Percentiles rank a stretch among this genome's conserved stretches.
Conservation (phyloP, 2,797 vertebrate genomes). For the Cossypha heuglini region DNA sequence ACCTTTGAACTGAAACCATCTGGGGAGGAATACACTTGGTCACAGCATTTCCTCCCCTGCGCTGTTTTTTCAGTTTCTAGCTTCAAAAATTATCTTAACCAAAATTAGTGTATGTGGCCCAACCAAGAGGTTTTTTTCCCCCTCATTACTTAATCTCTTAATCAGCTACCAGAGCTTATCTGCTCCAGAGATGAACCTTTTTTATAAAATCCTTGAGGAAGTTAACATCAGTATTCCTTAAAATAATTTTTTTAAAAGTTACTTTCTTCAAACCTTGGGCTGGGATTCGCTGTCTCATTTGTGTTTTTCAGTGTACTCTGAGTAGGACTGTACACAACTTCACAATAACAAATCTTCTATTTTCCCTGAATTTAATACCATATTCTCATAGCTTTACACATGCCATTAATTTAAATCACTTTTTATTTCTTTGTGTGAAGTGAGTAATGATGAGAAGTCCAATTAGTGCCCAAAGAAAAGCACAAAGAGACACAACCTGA, state of each 20-base stretch:
- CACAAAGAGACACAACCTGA: background rate
- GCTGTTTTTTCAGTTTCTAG: accelerated
- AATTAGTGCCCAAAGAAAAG: background rate
- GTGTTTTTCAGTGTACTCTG: background rate
- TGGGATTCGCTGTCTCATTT: background rate
- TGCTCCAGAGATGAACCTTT: background rate
- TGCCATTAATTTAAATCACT: constrained; percentile 15
- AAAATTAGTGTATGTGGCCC: background rate
- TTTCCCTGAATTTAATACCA: background rate
- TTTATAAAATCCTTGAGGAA: background rate
- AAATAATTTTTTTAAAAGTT: background rate
- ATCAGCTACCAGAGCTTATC: background rate
- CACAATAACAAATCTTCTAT: background rate
- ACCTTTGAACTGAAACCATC: background rate
- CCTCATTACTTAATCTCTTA: background rate
- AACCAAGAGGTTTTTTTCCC: background rate
- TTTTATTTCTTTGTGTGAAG: background rate
- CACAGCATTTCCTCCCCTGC: background rate
- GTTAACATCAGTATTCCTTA: background rate
- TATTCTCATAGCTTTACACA: background rate
- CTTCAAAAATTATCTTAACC: background rate
- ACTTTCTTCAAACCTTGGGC: background rate
- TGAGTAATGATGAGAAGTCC: background rate
- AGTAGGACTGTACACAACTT: background rate
- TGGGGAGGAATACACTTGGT: background rate